Evolutionary conservation across 1,140 invertebrate species (phyloP), one percentile per base, ranked within the genome.

Genomic region (Psix sp.): DNA sequence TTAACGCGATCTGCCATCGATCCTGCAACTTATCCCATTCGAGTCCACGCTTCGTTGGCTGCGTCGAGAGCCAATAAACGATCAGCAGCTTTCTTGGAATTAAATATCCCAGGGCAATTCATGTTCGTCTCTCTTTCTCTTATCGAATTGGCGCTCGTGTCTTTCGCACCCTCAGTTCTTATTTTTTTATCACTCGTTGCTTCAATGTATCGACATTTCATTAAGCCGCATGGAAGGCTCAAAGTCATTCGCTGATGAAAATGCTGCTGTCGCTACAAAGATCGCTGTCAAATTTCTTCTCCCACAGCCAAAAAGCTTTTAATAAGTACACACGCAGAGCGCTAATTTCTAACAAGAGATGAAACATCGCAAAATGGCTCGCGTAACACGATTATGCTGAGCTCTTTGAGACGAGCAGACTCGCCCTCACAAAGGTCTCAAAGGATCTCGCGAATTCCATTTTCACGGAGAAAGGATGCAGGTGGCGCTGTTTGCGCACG

Each of bases 81-180:
- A 82, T 81, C 78, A 63, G 68, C 62, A 76, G 75, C 82, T 79
- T 83, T 80, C 62, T 73, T 65, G 62, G 78, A 80, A 85, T 86
- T 84, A 83, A 85, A 86, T 83, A 84, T 85, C 83, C 79, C 76
- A 43, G 68, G 77, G 82, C 82, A 84, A 84, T 84, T 83, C 77
- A 79, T 54, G 29, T 31, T 15, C 38, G 15, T 36, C 18, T 38
- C 35, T 49, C 15, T 20, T 26, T 10, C 35, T 49, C 26, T n/a
- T n/a, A n/a, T n/a, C n/a, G n/a, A n/a, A n/a, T n/a, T n/a, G n/a
- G n/a, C n/a, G n/a, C n/a, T n/a, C 57, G 16, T 13, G 24, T 21
- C 26, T 40, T 39, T 38, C 40, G 38, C 26, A 31, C 17, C 10
- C 45, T 14, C 52, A 3, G n/a, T 35, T 35, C 33, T 35, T 43